Conservation (phyloP, 2,113 vertebrate species). For the human region GRCh38 chr14:49800001-49800500, state of each 20-base stretch:
- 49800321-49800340: not conserved
- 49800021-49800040: not conserved
- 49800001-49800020: not conserved
- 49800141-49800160: not conserved
- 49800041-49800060: not conserved
- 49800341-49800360: not conserved
- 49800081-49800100: constrained; percentile 8
- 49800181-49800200: constrained; percentile 5
- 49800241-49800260: constrained; percentile 15
- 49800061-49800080: not conserved
- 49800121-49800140: constrained; percentile 38
- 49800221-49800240: not conserved
- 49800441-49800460: constrained; percentile 96
- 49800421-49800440: constrained; percentile 92
- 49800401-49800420: constrained; percentile 82
- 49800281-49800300: not conserved
- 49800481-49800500: constrained; percentile 76
- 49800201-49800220: constrained; percentile 31
- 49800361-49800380: not conserved
- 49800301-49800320: not conserved
- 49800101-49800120: not conserved
- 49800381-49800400: constrained; percentile 16
- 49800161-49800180: constrained; percentile 13
- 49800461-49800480: constrained; percentile 83
- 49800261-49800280: not conserved